Percentiles rank a stretch among this genome's conserved stretches.
Evolutionary conservation across 2,113 vertebrate species (phyloP).

Genomic region (Sisor rabdophorus): DNA sequence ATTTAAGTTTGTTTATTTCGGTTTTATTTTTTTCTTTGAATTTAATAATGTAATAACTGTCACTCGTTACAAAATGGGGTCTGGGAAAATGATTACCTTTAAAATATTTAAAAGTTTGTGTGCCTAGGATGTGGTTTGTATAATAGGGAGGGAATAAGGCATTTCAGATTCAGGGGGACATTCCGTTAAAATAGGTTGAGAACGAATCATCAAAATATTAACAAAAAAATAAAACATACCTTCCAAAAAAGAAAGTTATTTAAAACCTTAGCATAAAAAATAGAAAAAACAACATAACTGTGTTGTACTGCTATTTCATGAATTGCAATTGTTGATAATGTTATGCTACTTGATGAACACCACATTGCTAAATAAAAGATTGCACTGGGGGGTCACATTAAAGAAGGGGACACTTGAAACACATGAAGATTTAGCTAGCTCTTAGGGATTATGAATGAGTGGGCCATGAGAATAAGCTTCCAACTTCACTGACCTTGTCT

Average conservation of each 20-base stretch:
- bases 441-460: slow-evolving; percentile 38
- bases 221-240: too few relatives aligned
- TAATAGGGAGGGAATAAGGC: too few relatives aligned
- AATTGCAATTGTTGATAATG: background rate
- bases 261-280: background rate
- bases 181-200: too few relatives aligned
- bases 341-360: slow-evolving; percentile 1
- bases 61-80: too few relatives aligned
- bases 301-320: background rate
- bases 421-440: slow-evolving; percentile 39
- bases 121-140: too few relatives aligned
- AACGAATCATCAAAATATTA: too few relatives aligned
- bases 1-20: too few relatives aligned
- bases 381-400: slow-evolving; percentile 3
- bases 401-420: slow-evolving; percentile 31
- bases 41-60: too few relatives aligned
- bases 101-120: too few relatives aligned
- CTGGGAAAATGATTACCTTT: too few relatives aligned
- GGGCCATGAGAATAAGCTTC: slow-evolving; percentile 26
- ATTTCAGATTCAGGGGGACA: too few relatives aligned
- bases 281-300: background rate
- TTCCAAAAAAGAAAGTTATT: background rate
- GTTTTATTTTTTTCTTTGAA: too few relatives aligned
- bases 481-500: slow-evolving; percentile 48
- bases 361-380: background rate